phyloP scores from a whole-genome alignment of 2,113 vertebrate genomes.

The Hippocampus comes region DNA sequence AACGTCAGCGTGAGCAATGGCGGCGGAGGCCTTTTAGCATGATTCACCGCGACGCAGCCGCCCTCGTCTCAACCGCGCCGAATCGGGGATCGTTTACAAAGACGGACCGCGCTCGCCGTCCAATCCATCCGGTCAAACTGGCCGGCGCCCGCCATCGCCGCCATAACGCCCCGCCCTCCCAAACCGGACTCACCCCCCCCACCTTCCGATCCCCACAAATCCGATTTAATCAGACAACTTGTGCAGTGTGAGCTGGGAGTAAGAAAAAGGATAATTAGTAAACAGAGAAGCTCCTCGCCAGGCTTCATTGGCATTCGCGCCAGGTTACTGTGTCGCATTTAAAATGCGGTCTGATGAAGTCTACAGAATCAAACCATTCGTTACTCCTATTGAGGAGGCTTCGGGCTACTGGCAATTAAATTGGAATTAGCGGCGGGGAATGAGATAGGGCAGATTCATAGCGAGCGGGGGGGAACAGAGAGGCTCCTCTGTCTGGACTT shows the following conservation, averaged over 20 bases:
- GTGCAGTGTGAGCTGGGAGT: constrained; percentile 92
- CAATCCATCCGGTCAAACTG: constrained; percentile 70
- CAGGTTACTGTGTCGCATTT: constrained; percentile 99
- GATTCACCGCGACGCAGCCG: constrained; percentile 86
- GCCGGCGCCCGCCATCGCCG: constrained; percentile 74
- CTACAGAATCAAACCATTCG: constrained; percentile 99
- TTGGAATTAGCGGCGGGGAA: constrained; percentile 99
- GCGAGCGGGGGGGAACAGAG: constrained; percentile 72
- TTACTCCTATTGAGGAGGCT: constrained; percentile 99
- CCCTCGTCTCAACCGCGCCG: constrained; percentile 69
- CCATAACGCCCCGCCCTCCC: constrained; percentile 66
- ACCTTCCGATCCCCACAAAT: constrained; percentile 92
- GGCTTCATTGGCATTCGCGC: constrained; percentile 99
- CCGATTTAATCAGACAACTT: constrained; percentile 99
- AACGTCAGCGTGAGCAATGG: constrained; percentile 48
- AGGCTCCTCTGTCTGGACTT: constrained; percentile 54
- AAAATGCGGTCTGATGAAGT: constrained; percentile 99
- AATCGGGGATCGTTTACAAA: constrained; percentile 80
- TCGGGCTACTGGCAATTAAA: constrained; percentile 99
- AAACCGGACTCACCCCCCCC: constrained; percentile 66
- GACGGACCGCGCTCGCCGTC: constrained; percentile 44
- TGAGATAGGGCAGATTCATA: constrained; percentile 99
- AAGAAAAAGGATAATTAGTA: constrained; percentile 99
- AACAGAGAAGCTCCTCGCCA: constrained; percentile 92
- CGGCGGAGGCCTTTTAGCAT: constrained; percentile 75